Conservation (phyloP, 2,888 invertebrate genomes). For the Tribolium freemani region DNA sequence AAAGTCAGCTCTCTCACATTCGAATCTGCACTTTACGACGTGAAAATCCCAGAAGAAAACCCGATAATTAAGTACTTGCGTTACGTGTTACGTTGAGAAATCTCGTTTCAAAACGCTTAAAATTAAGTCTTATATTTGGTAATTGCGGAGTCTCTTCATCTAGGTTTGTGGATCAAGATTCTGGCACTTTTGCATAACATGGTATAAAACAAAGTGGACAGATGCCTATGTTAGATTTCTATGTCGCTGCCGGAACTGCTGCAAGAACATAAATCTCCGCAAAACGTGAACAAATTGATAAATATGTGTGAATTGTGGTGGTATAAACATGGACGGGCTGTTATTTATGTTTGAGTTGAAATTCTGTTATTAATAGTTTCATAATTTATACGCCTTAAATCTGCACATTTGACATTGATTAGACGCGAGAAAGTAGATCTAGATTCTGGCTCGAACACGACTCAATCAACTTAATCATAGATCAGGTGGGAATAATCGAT, state of each 20-base stretch:
- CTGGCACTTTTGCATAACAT: background rate
- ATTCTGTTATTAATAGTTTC: slow-evolving; percentile 1
- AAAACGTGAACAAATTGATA: background rate
- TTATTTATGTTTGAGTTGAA: background rate
- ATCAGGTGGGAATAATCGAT: background rate
- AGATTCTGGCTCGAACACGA: background rate
- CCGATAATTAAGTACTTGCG: background rate
- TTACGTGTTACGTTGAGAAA: background rate
- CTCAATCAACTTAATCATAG: slow-evolving; percentile 2
- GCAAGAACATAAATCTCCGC: background rate
- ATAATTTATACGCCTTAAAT: slow-evolving; percentile 13
- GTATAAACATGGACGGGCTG: background rate
- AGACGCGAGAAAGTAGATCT: slow-evolving; percentile 10
- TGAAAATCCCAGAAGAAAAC: background rate
- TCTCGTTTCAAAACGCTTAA: background rate
- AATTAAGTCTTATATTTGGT: background rate
- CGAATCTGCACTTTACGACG: background rate
- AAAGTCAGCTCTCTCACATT: background rate
- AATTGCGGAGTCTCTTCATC: background rate
- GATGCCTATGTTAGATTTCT: background rate
- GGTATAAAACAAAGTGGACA: background rate
- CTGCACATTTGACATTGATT: slow-evolving; percentile 17
- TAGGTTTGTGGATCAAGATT: background rate
- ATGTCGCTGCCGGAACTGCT: background rate
- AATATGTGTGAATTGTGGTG: background rate